Evolutionary conservation across 2,888 invertebrate species (phyloP).

Genomic region (Synergus umbraculus): DNA sequence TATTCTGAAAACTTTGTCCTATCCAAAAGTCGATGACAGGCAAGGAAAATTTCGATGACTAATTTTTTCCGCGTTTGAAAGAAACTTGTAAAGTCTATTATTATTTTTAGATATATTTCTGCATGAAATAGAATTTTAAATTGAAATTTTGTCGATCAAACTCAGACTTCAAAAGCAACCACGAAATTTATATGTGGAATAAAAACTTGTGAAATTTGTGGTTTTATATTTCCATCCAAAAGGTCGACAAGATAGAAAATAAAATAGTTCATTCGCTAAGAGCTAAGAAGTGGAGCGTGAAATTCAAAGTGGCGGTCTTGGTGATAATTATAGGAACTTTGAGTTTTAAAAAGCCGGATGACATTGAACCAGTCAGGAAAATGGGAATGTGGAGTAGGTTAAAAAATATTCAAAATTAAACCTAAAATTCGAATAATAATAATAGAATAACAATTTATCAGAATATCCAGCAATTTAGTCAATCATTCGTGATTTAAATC

Average conservation of each 20-base stretch:
- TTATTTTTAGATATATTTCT: no score
- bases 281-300: slow-evolving; percentile 25
- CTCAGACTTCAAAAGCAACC: not conserved
- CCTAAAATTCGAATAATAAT: not conserved
- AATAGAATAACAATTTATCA: no score
- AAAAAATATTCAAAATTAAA: slow-evolving; percentile 26
- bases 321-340: slow-evolving; percentile 39
- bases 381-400: slow-evolving; percentile 19
- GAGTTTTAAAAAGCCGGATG: slow-evolving; percentile 30
- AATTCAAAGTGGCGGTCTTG: slow-evolving; percentile 21
- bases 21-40: no score
- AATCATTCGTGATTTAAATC: slow-evolving; percentile 30
- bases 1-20: no score
- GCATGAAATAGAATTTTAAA: no score
- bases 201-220: slow-evolving; percentile 3
- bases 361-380: slow-evolving; percentile 26
- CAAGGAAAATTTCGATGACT: no score
- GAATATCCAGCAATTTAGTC: no score
- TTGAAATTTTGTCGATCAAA: no score
- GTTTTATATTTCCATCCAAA: not conserved
- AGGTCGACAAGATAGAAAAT: slow-evolving; percentile 19
- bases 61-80: no score
- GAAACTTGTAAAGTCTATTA: no score
- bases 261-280: slow-evolving; percentile 29
- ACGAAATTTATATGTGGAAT: not conserved